Evolutionary conservation across 2,113 vertebrate genomes (phyloP).

Genomic region (Hiodon alosoides): DNA sequence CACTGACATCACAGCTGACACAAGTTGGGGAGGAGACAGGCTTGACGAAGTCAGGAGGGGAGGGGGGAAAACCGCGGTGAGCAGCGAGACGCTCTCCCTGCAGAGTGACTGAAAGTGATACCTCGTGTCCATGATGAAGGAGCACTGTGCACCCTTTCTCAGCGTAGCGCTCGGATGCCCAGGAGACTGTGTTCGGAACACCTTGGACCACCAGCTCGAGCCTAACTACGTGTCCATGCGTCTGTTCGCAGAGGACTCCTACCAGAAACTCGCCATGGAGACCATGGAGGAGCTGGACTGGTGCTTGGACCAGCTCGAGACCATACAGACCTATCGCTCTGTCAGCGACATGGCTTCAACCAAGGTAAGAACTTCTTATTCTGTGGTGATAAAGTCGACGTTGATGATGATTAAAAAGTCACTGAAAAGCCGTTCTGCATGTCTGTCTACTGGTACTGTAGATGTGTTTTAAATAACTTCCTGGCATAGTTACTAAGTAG

Average conservation of each 20-base stretch:
- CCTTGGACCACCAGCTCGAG: slow-evolving; percentile 52
- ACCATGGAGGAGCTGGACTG: slow-evolving; percentile 97
- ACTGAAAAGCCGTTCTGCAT: too few relatives aligned
- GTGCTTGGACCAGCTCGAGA: slow-evolving; percentile 97
- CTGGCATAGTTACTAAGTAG: too few relatives aligned
- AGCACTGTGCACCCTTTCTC: slow-evolving; percentile 48
- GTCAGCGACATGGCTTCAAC: slow-evolving; percentile 99
- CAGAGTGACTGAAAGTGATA: slow-evolving; percentile 34
- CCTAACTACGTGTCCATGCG: slow-evolving; percentile 76
- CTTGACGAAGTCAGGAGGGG: slow-evolving; percentile 12
- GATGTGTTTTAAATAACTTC: too few relatives aligned
- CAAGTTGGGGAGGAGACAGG: slow-evolving; percentile 23
- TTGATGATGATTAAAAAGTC: too few relatives aligned
- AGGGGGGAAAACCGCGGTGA: neutral
- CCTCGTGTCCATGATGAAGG: slow-evolving; percentile 65
- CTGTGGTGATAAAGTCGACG: too few relatives aligned
- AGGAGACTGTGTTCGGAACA: slow-evolving; percentile 52
- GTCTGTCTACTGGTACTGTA: too few relatives aligned
- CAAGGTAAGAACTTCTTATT: slow-evolving; percentile 71
- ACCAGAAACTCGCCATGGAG: slow-evolving; percentile 98
- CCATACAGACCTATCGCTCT: slow-evolving; percentile 95
- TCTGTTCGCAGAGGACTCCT: slow-evolving; percentile 93
- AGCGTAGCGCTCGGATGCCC: slow-evolving; percentile 21
- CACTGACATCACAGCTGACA: slow-evolving; percentile 47
- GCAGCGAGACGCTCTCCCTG: neutral